Evolutionary conservation across 2,888 invertebrate species (phyloP).

Genomic region (Halictus quadricinctus): DNA sequence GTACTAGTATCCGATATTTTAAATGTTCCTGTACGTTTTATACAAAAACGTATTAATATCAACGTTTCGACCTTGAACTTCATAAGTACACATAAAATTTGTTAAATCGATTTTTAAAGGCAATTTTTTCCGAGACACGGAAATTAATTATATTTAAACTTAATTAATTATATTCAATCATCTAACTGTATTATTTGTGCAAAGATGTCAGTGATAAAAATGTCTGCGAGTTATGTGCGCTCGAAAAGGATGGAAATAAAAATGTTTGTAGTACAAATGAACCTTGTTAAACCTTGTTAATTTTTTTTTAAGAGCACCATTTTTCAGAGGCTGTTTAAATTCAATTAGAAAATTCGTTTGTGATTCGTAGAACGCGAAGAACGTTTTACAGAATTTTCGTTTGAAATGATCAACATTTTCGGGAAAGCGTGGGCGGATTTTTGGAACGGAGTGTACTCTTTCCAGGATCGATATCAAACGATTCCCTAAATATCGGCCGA

Average conservation of each 20-base stretch:
- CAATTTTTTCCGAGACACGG: neutral
- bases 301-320: neutral
- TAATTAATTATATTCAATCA: neutral
- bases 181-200: neutral
- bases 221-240: neutral
- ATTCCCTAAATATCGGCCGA: neutral
- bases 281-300: neutral
- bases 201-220: neutral
- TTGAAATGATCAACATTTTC: neutral
- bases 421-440: neutral
- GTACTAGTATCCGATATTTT: neutral
- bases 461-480: neutral
- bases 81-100: neutral
- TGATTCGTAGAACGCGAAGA: neutral
- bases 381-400: neutral
- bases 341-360: neutral
- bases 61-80: neutral
- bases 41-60: no score
- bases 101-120: neutral
- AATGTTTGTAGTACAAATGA: neutral
- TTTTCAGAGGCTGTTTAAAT: neutral
- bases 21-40: neutral
- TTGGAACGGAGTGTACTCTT: neutral
- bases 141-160: neutral
- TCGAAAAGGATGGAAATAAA: neutral